Base-by-base conservation (phyloP, 2,797 vertebrate species). In the Poecilia gillii region DNA sequence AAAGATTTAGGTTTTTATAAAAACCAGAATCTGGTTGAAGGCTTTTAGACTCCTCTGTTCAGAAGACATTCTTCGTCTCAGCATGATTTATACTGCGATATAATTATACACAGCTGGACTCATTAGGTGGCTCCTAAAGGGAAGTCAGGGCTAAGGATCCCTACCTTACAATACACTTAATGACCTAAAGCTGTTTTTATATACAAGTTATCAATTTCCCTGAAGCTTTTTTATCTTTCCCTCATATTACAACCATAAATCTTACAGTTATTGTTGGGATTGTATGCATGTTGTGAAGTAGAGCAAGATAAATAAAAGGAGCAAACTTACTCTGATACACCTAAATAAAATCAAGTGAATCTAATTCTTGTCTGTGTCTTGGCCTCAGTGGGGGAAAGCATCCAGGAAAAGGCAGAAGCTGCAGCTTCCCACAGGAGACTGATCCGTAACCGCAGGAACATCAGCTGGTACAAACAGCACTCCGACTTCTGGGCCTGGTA, bases 401-500 rank as follows among this genome's bases (percentile, higher is more conserved):
- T 91, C 77, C 84, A 85, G 62, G 90, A 94, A 59, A 90, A 23
- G 13, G 81, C 90, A 0, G 57, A 57, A 0, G 70, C 76, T 4
- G 87, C 84, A 7, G 89, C 81, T 18, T 62, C 43, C 0, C 81
- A 93, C 62, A 91, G 92, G 82, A 95, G 79, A 78, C 90, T 96
- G 75, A 89, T 91, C 75, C 95, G 96, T 25, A 94, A 94, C 89
- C 94, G 95, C 81, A 95, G 96, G 87, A 96, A 96, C 90, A 94
- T 96, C 93, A 97, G 95, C 90, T 96, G 96, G 95, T 96, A 96
- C 92, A 95, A 96, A 46, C 94, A 96, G 84, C 91, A 96, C 90
- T 95, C 96, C 0, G 96, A 97, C 90, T 97, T 96, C 93, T 97
- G 96, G 96, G 88, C 73, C 84, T 96, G 96, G 95, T 97, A 97